Base-by-base conservation (phyloP, 1,140 invertebrate genomes). In the Caenorhabditis brenneri region DNA sequence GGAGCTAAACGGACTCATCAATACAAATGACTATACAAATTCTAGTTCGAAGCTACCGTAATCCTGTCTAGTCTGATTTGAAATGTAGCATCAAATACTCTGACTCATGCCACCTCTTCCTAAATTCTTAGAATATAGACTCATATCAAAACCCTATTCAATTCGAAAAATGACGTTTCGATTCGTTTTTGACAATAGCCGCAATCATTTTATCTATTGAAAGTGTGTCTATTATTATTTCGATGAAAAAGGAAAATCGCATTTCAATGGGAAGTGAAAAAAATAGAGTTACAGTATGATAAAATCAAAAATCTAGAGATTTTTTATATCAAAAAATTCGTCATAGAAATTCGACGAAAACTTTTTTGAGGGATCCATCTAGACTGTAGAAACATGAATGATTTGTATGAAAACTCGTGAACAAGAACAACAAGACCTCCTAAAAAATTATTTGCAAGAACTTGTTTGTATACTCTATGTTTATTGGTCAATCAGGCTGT, bases 401-500 rank as follows among this genome's bases (percentile, higher is more conserved):
- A 29, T 12, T 29, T 29, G 27, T 10, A 58, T 51, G 27, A 58
- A 29, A 27, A 24, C 53, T 29, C 53, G 53, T 58, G 53, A 19
- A 36, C 33, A 65, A 65, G 12, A 65, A 65, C 58, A 65, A 65
- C 31, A 65, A 65, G 31, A 65, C 58, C 31, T 33, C 31, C 58
- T 24, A 27, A 55, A 55, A 6, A n/a, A n/a, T n/a, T 6, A 51
- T 19, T 12, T 29, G 53, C 22, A 58, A 29, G 15, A 65, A 65
- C 58, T 65, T 65, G 58, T 65, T 65, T 65, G 19, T 33, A 19
- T 33, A 65, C 58, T 65, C 33, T 65, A 33, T 65, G 58, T 65
- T 65, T 65, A 65, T 36, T 65, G 58, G 19, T 65, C 58, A 65
- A 33, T 65, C 58, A 65, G 58, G 36, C n/a, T 51, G 15, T 58